Evolutionary conservation across 2,113 vertebrate genomes (phyloP).

Genomic region (Notiomystis cincta): DNA sequence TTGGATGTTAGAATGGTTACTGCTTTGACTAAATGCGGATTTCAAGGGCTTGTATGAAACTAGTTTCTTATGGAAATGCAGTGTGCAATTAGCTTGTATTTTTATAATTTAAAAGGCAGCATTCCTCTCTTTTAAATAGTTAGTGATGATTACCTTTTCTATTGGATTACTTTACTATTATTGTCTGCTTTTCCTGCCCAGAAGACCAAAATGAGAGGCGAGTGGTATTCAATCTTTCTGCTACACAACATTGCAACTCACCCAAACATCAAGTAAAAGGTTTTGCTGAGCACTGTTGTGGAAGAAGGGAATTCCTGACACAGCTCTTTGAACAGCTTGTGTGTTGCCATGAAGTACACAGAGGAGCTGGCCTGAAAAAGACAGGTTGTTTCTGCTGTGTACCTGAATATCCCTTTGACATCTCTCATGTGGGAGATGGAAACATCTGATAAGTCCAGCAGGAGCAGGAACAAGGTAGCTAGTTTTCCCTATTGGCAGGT

Average conservation of each 20-base stretch:
- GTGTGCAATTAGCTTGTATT: neutral
- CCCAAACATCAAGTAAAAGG: neutral
- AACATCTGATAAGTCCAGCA: neutral
- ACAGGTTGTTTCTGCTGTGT: neutral
- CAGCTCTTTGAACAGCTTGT: neutral
- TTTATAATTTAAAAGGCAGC: neutral
- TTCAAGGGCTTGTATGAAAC: neutral
- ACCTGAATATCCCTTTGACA: neutral
- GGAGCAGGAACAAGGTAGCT: neutral
- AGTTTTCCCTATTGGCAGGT: neutral
- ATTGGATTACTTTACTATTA: neutral
- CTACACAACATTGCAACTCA: neutral
- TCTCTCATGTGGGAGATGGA: neutral
- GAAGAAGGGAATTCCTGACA: neutral
- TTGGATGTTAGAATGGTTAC: neutral
- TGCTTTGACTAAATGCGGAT: neutral
- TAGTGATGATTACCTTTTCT: neutral
- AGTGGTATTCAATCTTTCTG: neutral
- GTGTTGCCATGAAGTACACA: rapidly evolving
- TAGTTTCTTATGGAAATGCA: neutral
- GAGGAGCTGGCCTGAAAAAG: neutral
- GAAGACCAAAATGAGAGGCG: neutral
- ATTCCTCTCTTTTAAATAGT: neutral
- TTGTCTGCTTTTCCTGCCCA: neutral
- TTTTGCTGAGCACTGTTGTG: neutral